Base-by-base conservation (phyloP, 2,888 invertebrate genomes). In the Noctua comes region DNA sequence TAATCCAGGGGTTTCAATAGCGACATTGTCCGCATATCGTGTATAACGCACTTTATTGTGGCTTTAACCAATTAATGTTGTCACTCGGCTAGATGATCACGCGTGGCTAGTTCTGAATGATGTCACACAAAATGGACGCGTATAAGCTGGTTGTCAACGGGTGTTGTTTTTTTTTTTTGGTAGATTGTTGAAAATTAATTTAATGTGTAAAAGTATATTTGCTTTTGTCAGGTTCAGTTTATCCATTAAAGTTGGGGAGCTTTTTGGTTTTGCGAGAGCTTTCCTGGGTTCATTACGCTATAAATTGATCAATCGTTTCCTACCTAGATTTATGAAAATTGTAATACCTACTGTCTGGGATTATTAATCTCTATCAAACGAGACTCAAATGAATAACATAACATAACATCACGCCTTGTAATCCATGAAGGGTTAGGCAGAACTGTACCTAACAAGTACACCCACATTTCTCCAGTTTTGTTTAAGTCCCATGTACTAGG, bases 21-120 rank as follows among this genome's bases (percentile, higher is more conserved):
- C 86, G 89, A 74, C 88, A 92, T 93, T 93, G 93, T 92, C 88
- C 89, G 86, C 90, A 88, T 84, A 90, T 91, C 93, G 92, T 93
- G 92, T 93, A 87, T 85, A 90, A 80, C 82, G 73, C 75, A 89
- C 84, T 91, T 94, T 94, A 93, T 94, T 87, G 91, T 88, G 89
- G 92, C 90, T 89, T 92, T 93, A 93, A 93, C 94, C 94, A 94
- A 94, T 94, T 94, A 94, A 94, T 93, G 93, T 93, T 93, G 93
- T 95, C 94, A 92, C 91, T 91, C 90, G 88, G 88, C 91, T 88
- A 86, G 88, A 88, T 90, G 92, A 93, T 93, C 88, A 91, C 81
- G 89, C 91, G 93, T 91, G 88, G 88, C 88, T 90, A 80, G 89
- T 82, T 84, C 2, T 87, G 65, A 86, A 84, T 92, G 91, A 91